phyloP scores from a whole-genome alignment of 2,888 invertebrate genomes.

The Odontomyia ornata region DNA sequence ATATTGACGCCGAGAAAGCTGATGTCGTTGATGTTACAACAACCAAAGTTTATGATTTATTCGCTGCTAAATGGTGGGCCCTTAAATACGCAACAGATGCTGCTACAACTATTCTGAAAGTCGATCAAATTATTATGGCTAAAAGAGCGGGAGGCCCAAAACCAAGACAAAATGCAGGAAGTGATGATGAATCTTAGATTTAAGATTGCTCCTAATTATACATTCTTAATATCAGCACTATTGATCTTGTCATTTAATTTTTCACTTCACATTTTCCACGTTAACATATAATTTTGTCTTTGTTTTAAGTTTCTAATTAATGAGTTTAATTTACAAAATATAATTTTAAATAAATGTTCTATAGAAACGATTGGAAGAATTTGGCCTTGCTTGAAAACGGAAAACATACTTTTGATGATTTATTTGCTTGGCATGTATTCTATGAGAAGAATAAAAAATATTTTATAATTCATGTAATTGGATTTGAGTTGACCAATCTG shows the following conservation, averaged over 20 bases:
- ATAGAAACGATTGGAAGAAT: too few species aligned
- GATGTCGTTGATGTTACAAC: constrained; percentile 79
- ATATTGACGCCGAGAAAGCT: constrained; percentile 82
- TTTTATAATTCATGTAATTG: too few species aligned
- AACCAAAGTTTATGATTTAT: constrained; percentile 84
- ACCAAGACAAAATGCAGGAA: constrained; percentile 71
- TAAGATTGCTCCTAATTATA: constrained; percentile 15
- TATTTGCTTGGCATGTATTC: too few species aligned
- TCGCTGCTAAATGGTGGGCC: constrained; percentile 88
- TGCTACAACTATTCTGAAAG: constrained; percentile 89
- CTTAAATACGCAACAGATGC: constrained; percentile 95
- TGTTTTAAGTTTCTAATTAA: constrained; percentile 32
- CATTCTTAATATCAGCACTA: constrained; percentile 21
- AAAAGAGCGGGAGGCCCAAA: constrained; percentile 97
- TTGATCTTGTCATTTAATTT: background rate
- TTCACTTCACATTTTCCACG: background rate
- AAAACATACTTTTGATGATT: too few species aligned
- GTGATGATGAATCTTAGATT: constrained; percentile 77
- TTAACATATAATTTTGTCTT: constrained; percentile 13
- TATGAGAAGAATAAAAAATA: too few species aligned
- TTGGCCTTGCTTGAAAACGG: too few species aligned
- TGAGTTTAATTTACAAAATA: constrained; percentile 5
- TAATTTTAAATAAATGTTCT: constrained; percentile 8
- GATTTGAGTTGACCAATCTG: too few species aligned
- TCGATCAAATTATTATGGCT: constrained; percentile 98